Conservation (phyloP, 2,888 invertebrate species). For the Hymenopus coronatus region DNA sequence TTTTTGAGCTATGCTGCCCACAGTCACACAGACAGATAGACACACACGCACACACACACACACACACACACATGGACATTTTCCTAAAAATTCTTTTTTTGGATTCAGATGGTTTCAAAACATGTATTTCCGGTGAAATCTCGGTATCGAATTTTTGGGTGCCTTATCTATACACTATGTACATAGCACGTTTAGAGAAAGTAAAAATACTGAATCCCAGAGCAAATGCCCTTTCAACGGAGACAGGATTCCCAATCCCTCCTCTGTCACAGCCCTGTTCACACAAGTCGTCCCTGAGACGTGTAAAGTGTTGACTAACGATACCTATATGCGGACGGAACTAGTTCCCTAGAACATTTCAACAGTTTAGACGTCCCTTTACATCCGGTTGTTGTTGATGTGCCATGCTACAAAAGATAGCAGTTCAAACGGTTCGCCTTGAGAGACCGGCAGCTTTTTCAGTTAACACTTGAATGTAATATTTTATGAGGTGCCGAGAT, state of each 20-base stretch:
- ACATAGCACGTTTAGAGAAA: too few species aligned
- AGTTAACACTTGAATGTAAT: neutral
- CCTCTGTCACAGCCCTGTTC: neutral
- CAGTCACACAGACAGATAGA: too few species aligned
- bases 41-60: too few species aligned
- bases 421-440: neutral
- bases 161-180: too few species aligned
- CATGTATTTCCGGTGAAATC: too few species aligned
- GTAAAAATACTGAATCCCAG: neutral
- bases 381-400: neutral
- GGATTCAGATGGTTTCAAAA: too few species aligned
- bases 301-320: neutral
- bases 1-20: too few species aligned
- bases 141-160: too few species aligned
- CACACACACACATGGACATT: too few species aligned
- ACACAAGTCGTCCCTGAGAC: neutral
- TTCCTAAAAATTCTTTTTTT: too few species aligned
- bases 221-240: neutral
- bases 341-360: neutral
- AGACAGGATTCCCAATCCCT: neutral
- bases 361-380: neutral
- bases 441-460: neutral
- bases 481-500: neutral
- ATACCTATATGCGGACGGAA: neutral
- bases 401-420: neutral